Evolutionary conservation across 2,888 invertebrate genomes (phyloP), one percentile per base, ranked within the genome.

Genomic region (Machimus atricapillus): DNA sequence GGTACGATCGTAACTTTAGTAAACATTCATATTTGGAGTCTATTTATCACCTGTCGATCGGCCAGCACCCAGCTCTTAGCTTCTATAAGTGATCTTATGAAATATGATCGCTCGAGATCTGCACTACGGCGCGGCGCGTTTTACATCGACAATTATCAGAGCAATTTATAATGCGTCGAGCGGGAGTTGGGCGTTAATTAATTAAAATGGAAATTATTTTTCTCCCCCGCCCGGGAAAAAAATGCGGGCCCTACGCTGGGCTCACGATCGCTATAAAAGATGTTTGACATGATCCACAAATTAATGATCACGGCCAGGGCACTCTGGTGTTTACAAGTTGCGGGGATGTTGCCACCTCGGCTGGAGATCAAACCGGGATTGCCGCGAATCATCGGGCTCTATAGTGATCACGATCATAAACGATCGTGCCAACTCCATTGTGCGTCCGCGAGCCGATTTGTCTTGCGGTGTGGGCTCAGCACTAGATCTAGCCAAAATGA

Each of bases 211-310:
- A 82, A 82, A 52, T 52, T 19, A 23, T 66, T 52, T 16, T 82
- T 66, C 46, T 73, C 43, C 34, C 31, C 27, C 37, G 73, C 58
- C 7, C 2, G 27, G 14, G 46, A 12, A 58, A 58, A 56, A 81
- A 83, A 83, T 37, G 14, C 14, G 12, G n/a, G 4, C 37, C 66
- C 66, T 40, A 83, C 19, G 31, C 52, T 85, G 52, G 74, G 46
- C 58, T 46, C 74, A 74, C 46, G 74, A 43, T 31, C 43, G 31
- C 74, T 34, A 43, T 85, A 73, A 85, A 43, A 74, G 46, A 85
- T 85, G 74, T 85, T 85, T 85, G 85, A 85, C 85, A 85, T 85
- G 85, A 85, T 85, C 85, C 85, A 74, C 74, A 85, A 85, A 85
- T 85, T 85, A 85, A 85, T 85, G 85, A 85, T 85, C 74, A 6